Conservation (phyloP, 2,888 invertebrate genomes). For the Biston stratarius region DNA sequence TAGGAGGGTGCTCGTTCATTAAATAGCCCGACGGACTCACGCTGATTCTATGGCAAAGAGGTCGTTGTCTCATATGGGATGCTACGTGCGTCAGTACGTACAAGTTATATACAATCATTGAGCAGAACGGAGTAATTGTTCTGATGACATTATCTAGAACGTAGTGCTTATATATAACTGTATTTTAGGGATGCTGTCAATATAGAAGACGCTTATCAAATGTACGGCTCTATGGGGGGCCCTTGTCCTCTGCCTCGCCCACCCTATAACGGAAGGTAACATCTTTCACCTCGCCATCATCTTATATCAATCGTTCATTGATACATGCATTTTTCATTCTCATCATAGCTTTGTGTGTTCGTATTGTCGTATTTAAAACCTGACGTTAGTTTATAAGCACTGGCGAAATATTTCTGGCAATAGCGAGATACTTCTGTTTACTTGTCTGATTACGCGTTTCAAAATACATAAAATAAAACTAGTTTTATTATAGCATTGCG, state of each 20-base stretch:
- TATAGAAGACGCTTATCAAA: constrained; percentile 75
- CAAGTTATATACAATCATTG: too few relatives aligned
- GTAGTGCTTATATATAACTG: not conserved
- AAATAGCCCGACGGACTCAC: too few relatives aligned
- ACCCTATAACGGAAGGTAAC: constrained; percentile 76
- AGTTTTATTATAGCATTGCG: not conserved
- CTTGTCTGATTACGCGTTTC: not conserved
- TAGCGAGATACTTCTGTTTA: constrained; percentile 4
- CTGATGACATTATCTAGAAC: not conserved
- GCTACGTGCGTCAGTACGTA: too few relatives aligned
- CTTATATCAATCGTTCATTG: not conserved
- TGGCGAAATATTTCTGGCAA: not conserved
- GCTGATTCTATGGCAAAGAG: too few relatives aligned
- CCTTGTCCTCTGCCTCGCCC: constrained; percentile 78
- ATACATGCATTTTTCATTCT: not conserved
- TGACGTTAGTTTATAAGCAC: not conserved
- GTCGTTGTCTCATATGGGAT: too few relatives aligned
- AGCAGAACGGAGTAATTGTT: too few relatives aligned
- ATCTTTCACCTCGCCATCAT: not conserved
- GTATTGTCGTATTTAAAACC: not conserved
- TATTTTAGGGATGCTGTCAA: constrained; percentile 70
- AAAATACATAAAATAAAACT: not conserved
- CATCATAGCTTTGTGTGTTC: not conserved
- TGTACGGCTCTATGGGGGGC: constrained; percentile 72
- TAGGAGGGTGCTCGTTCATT: too few relatives aligned